Evolutionary conservation across 2,797 vertebrate genomes (phyloP).

Genomic region (Echeneis naucrates): DNA sequence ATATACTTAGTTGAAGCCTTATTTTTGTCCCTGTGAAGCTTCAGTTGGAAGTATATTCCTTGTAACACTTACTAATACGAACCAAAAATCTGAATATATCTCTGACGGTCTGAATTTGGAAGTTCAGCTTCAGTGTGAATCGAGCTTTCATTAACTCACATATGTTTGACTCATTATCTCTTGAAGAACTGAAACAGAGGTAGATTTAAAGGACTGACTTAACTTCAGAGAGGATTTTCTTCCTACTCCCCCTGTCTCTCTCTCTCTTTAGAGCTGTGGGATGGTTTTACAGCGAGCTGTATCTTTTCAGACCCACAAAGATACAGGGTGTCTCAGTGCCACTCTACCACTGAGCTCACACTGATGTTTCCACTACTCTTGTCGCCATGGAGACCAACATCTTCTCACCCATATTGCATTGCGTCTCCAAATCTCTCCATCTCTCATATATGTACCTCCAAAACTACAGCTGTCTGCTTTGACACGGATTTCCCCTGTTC

Average conservation of each 20-base stretch:
- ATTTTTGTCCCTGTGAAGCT: neutral
- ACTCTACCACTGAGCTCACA: constrained; percentile 51
- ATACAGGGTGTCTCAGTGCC: constrained; percentile 46
- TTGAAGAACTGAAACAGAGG: neutral
- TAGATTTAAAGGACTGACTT: neutral
- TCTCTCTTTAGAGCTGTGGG: constrained; percentile 47
- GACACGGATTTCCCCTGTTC: constrained; percentile 20
- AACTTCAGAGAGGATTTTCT: constrained; percentile 34
- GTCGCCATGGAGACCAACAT: constrained; percentile 78
- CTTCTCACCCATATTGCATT: constrained; percentile 25
- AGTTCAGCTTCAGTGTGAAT: constrained; percentile 23
- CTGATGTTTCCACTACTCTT: constrained; percentile 67
- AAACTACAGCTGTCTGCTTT: constrained; percentile 34
- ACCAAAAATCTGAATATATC: too few relatives aligned
- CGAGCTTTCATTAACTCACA: constrained; percentile 28
- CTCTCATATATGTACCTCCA: constrained; percentile 25
- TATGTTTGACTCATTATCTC: constrained; percentile 21
- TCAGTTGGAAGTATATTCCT: neutral
- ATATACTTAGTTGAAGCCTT: neutral
- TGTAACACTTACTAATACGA: neutral
- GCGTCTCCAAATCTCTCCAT: constrained; percentile 57
- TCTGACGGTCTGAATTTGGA: constrained; percentile 11
- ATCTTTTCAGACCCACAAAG: constrained; percentile 53
- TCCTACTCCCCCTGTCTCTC: constrained; percentile 5
- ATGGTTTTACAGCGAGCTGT: constrained; percentile 45